A percentile compares a stretch with the other conserved stretches of the same genome.
phyloP scores from a whole-genome alignment of 2,113 vertebrate genomes.

The Barnardius zonarius region DNA sequence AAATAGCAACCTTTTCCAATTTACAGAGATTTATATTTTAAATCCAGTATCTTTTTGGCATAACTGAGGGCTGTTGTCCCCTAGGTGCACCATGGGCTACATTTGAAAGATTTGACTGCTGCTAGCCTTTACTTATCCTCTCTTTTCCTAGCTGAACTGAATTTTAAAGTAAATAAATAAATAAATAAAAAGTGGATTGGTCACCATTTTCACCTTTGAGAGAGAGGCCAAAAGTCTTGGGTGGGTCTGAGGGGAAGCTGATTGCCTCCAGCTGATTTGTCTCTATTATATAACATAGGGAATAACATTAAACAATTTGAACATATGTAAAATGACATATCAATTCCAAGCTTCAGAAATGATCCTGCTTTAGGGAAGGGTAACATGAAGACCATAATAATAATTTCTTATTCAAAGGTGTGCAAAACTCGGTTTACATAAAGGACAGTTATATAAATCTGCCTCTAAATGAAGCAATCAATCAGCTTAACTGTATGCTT shows the following conservation, averaged over 20 bases:
- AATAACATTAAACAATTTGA: not conserved
- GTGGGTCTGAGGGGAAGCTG: not conserved
- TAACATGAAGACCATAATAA: not conserved
- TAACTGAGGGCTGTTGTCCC: not conserved
- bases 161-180: not conserved
- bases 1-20: not conserved
- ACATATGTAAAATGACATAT: not conserved
- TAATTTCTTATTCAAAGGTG: not conserved
- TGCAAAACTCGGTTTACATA: not conserved
- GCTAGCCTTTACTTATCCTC: not conserved
- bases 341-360: not conserved
- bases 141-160: not conserved
- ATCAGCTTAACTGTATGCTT: not conserved
- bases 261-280: not conserved
- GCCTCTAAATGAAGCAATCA: not conserved
- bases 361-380: not conserved
- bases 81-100: fast-evolving
- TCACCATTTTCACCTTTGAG: not conserved
- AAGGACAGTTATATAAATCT: not conserved
- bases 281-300: not conserved
- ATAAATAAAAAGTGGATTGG: not conserved
- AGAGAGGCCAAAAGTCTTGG: not conserved
- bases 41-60: not conserved
- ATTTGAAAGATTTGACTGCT: not conserved
- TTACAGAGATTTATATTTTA: not conserved